Evolutionary conservation across 2,113 vertebrate genomes (phyloP), one percentile per base, ranked within the genome.

Genomic region (Trichechus manatus): DNA sequence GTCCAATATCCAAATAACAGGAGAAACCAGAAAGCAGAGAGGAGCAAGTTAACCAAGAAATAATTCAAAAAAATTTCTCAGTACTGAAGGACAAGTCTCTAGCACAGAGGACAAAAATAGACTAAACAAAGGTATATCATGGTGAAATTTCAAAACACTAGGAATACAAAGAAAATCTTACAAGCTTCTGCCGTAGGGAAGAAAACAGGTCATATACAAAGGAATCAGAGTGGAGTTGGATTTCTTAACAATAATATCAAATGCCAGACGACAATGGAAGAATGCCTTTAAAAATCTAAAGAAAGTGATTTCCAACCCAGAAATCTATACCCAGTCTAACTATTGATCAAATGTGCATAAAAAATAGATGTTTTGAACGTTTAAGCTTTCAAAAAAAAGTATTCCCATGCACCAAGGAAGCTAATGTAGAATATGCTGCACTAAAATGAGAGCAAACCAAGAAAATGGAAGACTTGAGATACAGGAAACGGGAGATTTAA

Each of bases 61-160:
- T 82, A 95, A 88, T 68, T 47, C 68, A 96, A 91, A 72, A 85
- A 68, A 61, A 95, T 36, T 89, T 95, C 79, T 66, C 50, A 97
- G 33, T 81, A 93, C 64, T 88, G 17, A 85, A 72, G 36, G 56
- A 33, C 17, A 85, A 56, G 19, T 53, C 22, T 83, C 66, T 64
- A 91, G 79, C 13, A 91, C 23, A 97, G 89, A 64, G 64, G 23
- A 86, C 66, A 92, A 92, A 91, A 88, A 91, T 7, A 87, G 19
- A 56, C 61, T 68, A 90, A 39, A 89, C 80, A 75, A 75, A 96
- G 33, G 75, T 39, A 22, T 72, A 56, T 56, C 53, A 64, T 23
- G 23, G 53, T 66, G 33, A 95, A 78, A 97, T 93, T 95, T 93
- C 79, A 86, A 83, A 95, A 88, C 10, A 82, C 15, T 59, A 27